These are phyloP conservation scores for Halocynthia aurantium DNA, from an alignment of 23 tunicate species.

Conservation along the genomic window DNA sequence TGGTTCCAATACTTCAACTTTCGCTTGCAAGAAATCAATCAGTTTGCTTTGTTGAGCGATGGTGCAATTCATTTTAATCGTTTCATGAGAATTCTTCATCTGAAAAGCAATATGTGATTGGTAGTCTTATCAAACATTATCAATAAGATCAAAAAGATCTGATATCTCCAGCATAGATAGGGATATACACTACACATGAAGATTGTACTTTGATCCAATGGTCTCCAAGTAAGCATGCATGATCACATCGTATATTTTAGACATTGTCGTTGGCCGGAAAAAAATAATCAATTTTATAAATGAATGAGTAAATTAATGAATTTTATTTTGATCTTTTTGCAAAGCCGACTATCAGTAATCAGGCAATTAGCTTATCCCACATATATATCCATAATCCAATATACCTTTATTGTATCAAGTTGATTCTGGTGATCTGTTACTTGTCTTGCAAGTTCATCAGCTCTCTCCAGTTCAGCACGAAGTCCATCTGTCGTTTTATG, in stretches of 20 bases:
- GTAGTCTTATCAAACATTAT: not conserved
- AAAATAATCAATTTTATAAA: too few relatives aligned
- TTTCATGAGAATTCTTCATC: conserved; percentile 77
- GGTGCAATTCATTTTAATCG: conserved; percentile 66
- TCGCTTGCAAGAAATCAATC: conserved; percentile 83
- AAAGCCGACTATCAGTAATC: too few relatives aligned
- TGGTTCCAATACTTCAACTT: conserved; percentile 67
- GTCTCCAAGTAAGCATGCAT: too few relatives aligned
- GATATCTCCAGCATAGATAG: not conserved
- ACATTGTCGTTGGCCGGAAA: too few relatives aligned
- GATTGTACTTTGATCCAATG: too few relatives aligned
- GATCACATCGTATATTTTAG: too few relatives aligned
- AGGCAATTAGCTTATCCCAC: too few relatives aligned
- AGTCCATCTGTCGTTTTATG: conserved; percentile 14
- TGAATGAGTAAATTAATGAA: too few relatives aligned
- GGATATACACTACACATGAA: not conserved
- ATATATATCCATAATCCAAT: too few relatives aligned
- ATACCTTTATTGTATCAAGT: conserved; percentile 71
- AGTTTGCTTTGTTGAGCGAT: conserved; percentile 74
- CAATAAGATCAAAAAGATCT: too few relatives aligned
- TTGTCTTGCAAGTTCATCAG: conserved; percentile 60
- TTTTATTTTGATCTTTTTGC: too few relatives aligned
- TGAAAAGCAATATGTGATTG: conserved; percentile 7
- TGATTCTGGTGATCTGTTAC: conserved; percentile 54
- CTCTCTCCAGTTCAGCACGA: conserved; percentile 39